Evolutionary conservation across 2,888 invertebrate genomes (phyloP).

Genomic region (Cryptocephalus moraei): DNA sequence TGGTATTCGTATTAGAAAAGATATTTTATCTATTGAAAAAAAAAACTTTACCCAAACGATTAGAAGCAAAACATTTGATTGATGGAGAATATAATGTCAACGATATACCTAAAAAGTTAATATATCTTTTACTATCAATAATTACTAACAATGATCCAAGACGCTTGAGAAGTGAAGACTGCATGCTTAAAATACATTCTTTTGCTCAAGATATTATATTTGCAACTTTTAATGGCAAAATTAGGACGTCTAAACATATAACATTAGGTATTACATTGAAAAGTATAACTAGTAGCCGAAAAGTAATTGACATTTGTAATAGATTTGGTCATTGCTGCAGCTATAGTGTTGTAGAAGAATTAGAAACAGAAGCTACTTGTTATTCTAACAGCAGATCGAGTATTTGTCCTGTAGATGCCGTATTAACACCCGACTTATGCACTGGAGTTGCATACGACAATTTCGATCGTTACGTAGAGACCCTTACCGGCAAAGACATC

Average conservation of each 20-base stretch:
- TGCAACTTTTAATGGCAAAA: constrained; percentile 3
- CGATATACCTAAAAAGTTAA: background rate
- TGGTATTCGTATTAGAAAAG: background rate
- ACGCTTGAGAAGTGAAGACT: background rate
- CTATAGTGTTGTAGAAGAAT: constrained; percentile 6
- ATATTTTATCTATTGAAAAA: background rate
- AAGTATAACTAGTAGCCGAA: constrained; percentile 9
- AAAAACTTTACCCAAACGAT: background rate
- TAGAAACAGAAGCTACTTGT: constrained; percentile 12
- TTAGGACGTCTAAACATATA: constrained; percentile 5
- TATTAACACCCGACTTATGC: background rate
- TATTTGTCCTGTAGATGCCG: constrained; percentile 9
- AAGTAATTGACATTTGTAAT: constrained; percentile 7
- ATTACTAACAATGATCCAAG: background rate
- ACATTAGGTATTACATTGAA: constrained; percentile 8
- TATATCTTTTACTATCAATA: background rate
- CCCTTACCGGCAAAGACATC: constrained; percentile 8
- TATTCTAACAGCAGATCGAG: background rate
- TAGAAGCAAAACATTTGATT: background rate
- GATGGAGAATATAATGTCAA: too few species aligned
- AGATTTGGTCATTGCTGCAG: constrained; percentile 8
- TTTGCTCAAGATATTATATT: constrained; percentile 3
- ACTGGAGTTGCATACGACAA: constrained; percentile 11
- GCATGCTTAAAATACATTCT: constrained; percentile 2
- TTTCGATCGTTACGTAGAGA: constrained; percentile 13